Base-by-base conservation (phyloP, 2,888 invertebrate genomes). In the Euplexia lucipara region DNA sequence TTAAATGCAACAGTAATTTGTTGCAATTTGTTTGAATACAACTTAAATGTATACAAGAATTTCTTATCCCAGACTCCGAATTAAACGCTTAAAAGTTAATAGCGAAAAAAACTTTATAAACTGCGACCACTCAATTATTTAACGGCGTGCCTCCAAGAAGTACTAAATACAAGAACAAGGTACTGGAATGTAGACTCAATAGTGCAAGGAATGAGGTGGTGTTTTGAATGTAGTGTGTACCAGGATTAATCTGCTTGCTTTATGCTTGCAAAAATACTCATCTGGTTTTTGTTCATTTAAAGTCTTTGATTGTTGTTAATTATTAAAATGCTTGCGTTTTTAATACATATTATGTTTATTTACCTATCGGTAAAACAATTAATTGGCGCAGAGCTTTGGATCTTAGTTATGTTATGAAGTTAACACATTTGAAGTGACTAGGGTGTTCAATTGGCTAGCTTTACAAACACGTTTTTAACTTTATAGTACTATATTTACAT, bases 1-100 rank as follows among this genome's bases (percentile, higher is more conserved):
- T 8, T 35, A 12, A 35, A 41, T 41, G 44, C n/a, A 70, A 47
- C 30, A 45, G 18, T 52, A 48, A 47, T 42, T 57, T 3, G n/a
- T 35, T 53, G 14, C 16, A 48, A 53, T 49, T 48, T 37, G 5
- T 34, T 10, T n/a, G 37, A 52, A 65, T 16, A 14, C 16, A 41
- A 35, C 30, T 9, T 34, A 14, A 34, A 41, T 45, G 16, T 16
- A 34, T 8, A 54, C 18, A 7, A 8, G 61, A 61, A 42, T 44
- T 44, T n/a, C 18, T 70, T 67, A 48, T 47, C 39, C 44, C 18
- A 63, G 22, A 39, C 30, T 51, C n/a, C 37, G 18, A 79, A 70
- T 69, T 63, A 60, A 72, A 71, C 53, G 57, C 34, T 69, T 65
- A 58, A 63, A 78, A 69, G 39, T 75, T 61, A 63, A 75, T 62